Base-by-base conservation (phyloP, 2,888 invertebrate species). In the Agrotis ipsilon region DNA sequence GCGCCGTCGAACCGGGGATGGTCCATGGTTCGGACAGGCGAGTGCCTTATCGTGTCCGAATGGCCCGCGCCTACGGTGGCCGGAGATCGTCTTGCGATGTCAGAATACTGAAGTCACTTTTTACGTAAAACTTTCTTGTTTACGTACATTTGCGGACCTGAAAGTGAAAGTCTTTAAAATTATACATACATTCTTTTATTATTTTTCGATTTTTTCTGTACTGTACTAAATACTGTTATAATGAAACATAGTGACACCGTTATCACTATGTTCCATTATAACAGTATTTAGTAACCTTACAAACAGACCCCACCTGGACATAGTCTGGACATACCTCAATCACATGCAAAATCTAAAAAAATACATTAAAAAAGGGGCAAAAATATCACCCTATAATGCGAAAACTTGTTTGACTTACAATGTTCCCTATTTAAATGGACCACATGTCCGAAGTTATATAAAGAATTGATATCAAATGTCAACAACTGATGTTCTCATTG, bases 401-500 rank as follows among this genome's bases (percentile, higher is more conserved):
- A 57, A 52, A 80, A 80, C 68, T 0, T n/a, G 76, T 68, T 65
- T 48, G 9, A 19, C 4, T 43, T 45, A 24, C 39, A 39, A 21
- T 7, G 43, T 24, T 52, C 39, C 16, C 27, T 68, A 48, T 68
- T 32, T 68, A 65, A 62, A 18, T 39, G 24, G n/a, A 57, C 14
- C 60, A 76, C 39, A 65, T 65, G 45, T 46, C 64, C 54, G n/a
- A 69, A 76, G 27, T 61, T 86, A 89, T 89, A 89, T 87, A 90
- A 83, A 83, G 80, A 70, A 43, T 70, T 70, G 81, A 89, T 91
- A 88, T 95, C 89, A 87, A 85, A 90, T 94, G 89, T 92, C 91
- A 81, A 75, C 78, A 81, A 88, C 86, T 87, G 89, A 88, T 86
- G 84, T 85, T 92, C 91, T 88, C 90, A 92, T 94, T 93, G 92